Evolutionary conservation across 2,113 vertebrate genomes (phyloP).

Genomic region (Sinocyclocheilus anshuiensis): DNA sequence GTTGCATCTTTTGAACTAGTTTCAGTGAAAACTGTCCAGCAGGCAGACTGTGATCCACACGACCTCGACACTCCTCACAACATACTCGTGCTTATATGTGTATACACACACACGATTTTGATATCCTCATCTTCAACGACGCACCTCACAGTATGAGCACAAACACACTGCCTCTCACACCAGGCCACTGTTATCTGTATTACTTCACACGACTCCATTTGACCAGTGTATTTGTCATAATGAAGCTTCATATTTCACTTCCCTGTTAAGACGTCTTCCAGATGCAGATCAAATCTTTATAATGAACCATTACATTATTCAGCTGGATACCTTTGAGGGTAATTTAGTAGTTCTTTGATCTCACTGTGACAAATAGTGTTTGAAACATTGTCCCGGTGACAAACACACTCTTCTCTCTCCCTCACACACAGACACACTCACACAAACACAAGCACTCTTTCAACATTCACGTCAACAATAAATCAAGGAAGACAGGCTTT

Average conservation of each 20-base stretch:
- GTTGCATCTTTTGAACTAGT: not conserved
- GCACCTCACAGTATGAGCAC: constrained; percentile 9
- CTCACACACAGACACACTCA: constrained; percentile 19
- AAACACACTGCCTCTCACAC: constrained; percentile 32
- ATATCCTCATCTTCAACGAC: constrained; percentile 33
- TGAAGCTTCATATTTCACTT: constrained; percentile 20
- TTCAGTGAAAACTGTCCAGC: not conserved
- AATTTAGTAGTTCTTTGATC: constrained; percentile 68
- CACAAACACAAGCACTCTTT: constrained; percentile 14
- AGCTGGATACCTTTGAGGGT: constrained; percentile 74
- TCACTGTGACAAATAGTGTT: constrained; percentile 61
- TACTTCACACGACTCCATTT: constrained; percentile 47
- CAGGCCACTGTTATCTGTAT: constrained; percentile 16
- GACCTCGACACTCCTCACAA: not conserved
- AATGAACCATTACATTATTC: constrained; percentile 29
- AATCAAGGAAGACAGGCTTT: constrained; percentile 63
- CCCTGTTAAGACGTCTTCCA: constrained; percentile 18
- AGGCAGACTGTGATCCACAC: not conserved
- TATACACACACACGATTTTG: not conserved
- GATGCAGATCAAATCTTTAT: constrained; percentile 33
- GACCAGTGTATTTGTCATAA: constrained; percentile 53
- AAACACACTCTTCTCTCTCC: constrained; percentile 28
- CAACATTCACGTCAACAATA: constrained; percentile 43
- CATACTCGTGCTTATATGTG: not conserved
- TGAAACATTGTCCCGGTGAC: constrained; percentile 50